Evolutionary conservation across 2,113 vertebrate genomes (phyloP).

Genomic region (Willisornis vidua): DNA sequence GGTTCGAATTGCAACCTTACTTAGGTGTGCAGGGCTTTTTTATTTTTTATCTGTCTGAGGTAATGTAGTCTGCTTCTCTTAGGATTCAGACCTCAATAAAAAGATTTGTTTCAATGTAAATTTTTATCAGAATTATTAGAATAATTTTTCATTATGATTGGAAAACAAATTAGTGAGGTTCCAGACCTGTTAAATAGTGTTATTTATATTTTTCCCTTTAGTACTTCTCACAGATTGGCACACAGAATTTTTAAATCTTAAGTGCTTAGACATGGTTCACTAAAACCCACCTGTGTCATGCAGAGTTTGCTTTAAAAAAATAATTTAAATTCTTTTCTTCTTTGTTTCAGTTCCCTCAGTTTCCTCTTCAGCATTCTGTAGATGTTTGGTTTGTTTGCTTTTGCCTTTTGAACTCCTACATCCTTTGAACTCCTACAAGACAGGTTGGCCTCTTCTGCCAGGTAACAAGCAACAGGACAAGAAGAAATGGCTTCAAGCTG

Average conservation of each 20-base stretch:
- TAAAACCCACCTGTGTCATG: not conserved
- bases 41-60: not conserved
- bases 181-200: not conserved
- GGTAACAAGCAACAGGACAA: not conserved
- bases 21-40: not conserved
- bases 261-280: not conserved
- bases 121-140: not conserved
- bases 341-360: not conserved
- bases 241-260: not conserved
- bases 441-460: not conserved
- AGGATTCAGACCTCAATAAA: not conserved
- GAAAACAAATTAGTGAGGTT: not conserved
- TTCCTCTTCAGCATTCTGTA: not conserved
- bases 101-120: not conserved
- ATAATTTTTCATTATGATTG: not conserved
- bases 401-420: not conserved
- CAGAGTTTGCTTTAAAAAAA: not conserved
- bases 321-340: not conserved
- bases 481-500: not conserved
- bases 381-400: not conserved
- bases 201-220: not conserved
- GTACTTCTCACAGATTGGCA: not conserved
- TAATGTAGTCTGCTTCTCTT: not conserved
- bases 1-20: not conserved
- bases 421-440: not conserved